Percentiles rank a stretch among this genome's conserved stretches.
Conservation (phyloP, 2,888 invertebrate genomes). For the Pheosia tremula region DNA sequence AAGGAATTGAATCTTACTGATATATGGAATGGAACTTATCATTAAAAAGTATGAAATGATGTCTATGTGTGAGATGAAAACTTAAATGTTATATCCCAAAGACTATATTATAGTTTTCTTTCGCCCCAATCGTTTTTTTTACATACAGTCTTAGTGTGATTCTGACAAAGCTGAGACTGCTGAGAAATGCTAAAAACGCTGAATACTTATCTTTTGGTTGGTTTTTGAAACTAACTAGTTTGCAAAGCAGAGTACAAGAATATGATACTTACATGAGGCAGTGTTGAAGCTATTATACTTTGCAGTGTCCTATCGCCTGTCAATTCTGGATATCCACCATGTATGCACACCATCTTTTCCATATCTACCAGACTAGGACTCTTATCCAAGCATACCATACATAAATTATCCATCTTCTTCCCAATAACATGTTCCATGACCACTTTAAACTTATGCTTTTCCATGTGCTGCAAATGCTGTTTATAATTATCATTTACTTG, state of each 20-base stretch:
- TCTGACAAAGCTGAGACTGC: too few species aligned
- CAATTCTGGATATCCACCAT: constrained; percentile 68
- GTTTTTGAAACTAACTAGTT: neutral
- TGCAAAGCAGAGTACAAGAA: neutral
- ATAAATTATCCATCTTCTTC: constrained; percentile 59
- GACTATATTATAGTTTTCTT: too few species aligned
- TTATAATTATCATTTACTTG: constrained; percentile 42
- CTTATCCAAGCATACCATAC: constrained; percentile 65
- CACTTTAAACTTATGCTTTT: constrained; percentile 72
- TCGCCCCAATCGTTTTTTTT: too few species aligned
- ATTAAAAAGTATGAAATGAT: too few species aligned
- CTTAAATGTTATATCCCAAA: too few species aligned
- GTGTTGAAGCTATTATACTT: constrained; percentile 56
- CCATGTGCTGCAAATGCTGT: constrained; percentile 65
- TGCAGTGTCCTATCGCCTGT: constrained; percentile 61
- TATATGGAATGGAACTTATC: constrained; percentile 14
- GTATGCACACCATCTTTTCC: constrained; percentile 57
- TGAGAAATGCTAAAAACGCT: too few species aligned
- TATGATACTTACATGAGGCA: constrained; percentile 67
- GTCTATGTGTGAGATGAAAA: too few species aligned
- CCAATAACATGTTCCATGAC: constrained; percentile 61
- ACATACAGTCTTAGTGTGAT: too few species aligned
- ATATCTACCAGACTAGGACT: constrained; percentile 48
- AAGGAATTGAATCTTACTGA: constrained; percentile 44
- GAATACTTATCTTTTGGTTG: neutral